Percentiles rank a stretch among this genome's conserved stretches.
phyloP scores from a whole-genome alignment of 2,113 vertebrate genomes.

The Indicator indicator region DNA sequence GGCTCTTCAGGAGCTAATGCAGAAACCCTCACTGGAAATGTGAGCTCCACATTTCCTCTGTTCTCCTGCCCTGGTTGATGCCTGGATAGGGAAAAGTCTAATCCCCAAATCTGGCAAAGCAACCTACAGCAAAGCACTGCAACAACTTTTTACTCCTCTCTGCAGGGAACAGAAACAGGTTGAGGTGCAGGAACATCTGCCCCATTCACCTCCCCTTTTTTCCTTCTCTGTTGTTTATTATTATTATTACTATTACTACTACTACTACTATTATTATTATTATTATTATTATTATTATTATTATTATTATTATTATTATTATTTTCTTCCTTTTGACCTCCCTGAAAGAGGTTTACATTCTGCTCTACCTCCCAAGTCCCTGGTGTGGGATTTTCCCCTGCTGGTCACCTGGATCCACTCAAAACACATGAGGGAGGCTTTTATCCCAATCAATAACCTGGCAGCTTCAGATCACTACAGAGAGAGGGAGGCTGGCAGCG shows the following conservation, averaged over 20 bases:
- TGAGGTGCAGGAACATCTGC: constrained; percentile 20
- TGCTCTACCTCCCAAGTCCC: background rate
- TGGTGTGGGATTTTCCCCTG: background rate
- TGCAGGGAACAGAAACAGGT: background rate
- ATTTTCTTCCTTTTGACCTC: background rate
- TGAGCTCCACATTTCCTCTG: background rate
- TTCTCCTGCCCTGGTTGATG: background rate
- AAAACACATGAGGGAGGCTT: background rate
- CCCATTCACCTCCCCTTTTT: background rate
- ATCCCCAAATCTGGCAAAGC: constrained; percentile 22
- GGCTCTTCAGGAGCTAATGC: background rate
- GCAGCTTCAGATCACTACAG: background rate
- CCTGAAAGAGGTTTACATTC: background rate
- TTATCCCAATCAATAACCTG: background rate
- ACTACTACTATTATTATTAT: too few species aligned
- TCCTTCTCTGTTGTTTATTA: background rate
- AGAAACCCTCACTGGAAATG: background rate
- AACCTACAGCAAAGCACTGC: background rate
- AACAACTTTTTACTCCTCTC: background rate
- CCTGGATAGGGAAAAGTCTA: background rate
- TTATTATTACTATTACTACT: too few species aligned
- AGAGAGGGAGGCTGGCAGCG: background rate
- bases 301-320: background rate
- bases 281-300: background rate
- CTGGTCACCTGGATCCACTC: background rate